Conservation (phyloP, 2,888 invertebrate genomes). For the Drosophila gaucha region DNA sequence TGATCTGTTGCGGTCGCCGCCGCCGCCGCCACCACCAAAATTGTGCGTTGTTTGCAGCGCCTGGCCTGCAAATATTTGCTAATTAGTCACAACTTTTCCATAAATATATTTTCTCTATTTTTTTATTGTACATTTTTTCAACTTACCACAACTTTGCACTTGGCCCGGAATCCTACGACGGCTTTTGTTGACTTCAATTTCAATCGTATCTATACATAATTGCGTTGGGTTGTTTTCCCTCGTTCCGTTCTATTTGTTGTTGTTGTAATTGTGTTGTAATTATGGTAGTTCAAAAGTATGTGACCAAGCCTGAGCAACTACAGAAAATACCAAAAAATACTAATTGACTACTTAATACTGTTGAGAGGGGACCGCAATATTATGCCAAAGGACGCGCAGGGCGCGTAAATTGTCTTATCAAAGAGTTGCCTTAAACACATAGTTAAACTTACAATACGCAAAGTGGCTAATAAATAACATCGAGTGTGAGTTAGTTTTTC, state of each 20-base stretch:
- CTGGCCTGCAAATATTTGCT: conserved; percentile 20
- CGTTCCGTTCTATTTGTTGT: conserved; percentile 49
- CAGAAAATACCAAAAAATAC: conserved; percentile 25
- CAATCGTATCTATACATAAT: conserved; percentile 62
- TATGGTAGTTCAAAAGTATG: conserved; percentile 36
- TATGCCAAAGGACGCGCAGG: conserved; percentile 3
- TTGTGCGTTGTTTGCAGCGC: conserved; percentile 51
- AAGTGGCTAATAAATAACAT: no score
- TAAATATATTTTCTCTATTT: neutral
- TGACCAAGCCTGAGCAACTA: conserved; percentile 19
- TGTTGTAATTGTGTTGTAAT: conserved; percentile 28
- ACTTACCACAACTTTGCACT: conserved; percentile 54
- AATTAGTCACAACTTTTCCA: neutral
- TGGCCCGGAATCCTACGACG: conserved; percentile 42
- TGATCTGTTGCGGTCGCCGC: conserved; percentile 18
- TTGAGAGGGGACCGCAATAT: neutral
- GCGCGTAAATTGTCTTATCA: no score
- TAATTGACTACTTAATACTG: neutral
- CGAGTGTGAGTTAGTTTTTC: no score
- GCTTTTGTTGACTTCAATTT: conserved; percentile 51
- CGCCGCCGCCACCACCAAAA: conserved; percentile 17
- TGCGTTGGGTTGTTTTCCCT: conserved; percentile 58
- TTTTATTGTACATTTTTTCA: neutral
- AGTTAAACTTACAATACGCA: no score
- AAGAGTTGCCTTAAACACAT: no score